Evolutionary conservation across 2,888 invertebrate genomes (phyloP), one percentile per base, ranked within the genome.

Genomic region (Drosophila algonquin): DNA sequence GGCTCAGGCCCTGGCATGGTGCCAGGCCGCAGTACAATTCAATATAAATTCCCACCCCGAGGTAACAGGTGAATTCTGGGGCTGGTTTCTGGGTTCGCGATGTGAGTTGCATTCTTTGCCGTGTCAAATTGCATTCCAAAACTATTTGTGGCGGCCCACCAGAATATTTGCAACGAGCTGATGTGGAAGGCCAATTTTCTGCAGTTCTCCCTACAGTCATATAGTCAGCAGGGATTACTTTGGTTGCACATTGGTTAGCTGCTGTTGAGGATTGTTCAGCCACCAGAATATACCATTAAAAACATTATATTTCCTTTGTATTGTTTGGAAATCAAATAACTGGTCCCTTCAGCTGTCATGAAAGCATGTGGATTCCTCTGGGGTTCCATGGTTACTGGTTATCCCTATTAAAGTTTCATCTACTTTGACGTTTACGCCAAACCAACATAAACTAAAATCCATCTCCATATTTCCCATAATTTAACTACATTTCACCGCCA

Each of bases 1-100:
- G 81, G 84, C 3, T 18, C 18, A 1, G 18, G 3, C 21, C 21
- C 45, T 9, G 35, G 40, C 40, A n/a, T 7, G 7, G 2, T 60
- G 81, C 81, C 84, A 81, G 52, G 8, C 27, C 58, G 27, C 59
- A 51, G 45, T 52, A 64, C 71, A 65, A 67, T 81, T 81, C 77
- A 85, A 85, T 81, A 81, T 81, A 79, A 81, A 81, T 84, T 85
- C 72, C 80, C 9, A 40, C 63, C 55, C 45, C 65, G 56, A 50
- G 69, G 64, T 73, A 79, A 81, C 83, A 82, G 86, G 86, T 82
- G 74, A 83, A 79, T 77, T 51, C 46, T 12, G 27, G 16, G n/a
- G n/a, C n/a, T n/a, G n/a, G n/a, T n/a, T n/a, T n/a, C n/a, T n/a
- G n/a, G n/a, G n/a, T n/a, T n/a, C n/a, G 7, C 65, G 47, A 62